These are phyloP conservation scores for Gonocerus acuteangulatus DNA, from an alignment of 2,888 invertebrate genomes.

Conservation along the genomic window DNA sequence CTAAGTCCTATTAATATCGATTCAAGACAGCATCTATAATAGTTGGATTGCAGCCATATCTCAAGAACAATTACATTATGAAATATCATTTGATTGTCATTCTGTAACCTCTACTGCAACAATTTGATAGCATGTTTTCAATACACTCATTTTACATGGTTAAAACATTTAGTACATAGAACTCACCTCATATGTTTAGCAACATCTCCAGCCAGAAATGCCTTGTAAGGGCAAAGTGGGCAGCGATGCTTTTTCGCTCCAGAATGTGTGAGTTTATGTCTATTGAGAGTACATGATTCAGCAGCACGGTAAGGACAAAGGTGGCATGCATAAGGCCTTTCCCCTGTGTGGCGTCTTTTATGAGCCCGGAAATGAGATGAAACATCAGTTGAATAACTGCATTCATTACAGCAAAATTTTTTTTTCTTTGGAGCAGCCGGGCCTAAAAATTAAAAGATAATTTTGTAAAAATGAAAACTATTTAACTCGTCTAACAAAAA, in stretches of 20 bases:
- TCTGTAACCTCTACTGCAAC: too few relatives aligned
- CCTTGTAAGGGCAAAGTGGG: constrained; percentile 18
- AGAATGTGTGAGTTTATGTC: constrained; percentile 20
- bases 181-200: constrained; percentile 21
- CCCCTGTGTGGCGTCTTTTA: constrained; percentile 18
- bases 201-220: constrained; percentile 22
- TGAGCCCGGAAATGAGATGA: constrained; percentile 23
- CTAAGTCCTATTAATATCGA: too few relatives aligned
- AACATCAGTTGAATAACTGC: constrained; percentile 22
- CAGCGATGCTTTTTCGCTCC: constrained; percentile 21
- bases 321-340: constrained; percentile 10
- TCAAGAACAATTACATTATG: too few relatives aligned
- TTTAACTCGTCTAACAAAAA: background rate
- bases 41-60: too few relatives aligned
- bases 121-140: too few relatives aligned
- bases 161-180: too few relatives aligned
- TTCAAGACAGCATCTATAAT: too few relatives aligned
- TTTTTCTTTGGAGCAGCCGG: constrained; percentile 4
- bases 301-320: constrained; percentile 19
- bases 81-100: too few relatives aligned
- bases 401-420: constrained; percentile 19
- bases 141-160: too few relatives aligned
- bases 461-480: background rate
- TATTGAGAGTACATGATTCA: constrained; percentile 16
- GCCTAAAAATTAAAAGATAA: background rate